These are phyloP conservation scores for Camelus bactrianus DNA, from an alignment of 2,113 vertebrate species.

Conservation along the genomic window DNA sequence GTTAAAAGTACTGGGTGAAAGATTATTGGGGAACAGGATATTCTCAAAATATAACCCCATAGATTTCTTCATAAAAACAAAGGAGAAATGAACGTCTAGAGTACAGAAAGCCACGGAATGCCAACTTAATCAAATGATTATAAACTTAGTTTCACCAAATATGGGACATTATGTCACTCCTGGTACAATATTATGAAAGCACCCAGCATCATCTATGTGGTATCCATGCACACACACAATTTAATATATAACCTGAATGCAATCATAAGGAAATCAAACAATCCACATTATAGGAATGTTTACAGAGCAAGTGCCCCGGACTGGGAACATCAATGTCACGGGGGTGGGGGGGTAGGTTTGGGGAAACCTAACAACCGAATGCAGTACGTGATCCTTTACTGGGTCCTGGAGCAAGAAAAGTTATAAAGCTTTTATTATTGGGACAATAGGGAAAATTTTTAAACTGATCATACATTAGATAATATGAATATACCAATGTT, in stretches of 20 bases:
- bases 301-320: background rate
- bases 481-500: background rate
- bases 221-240: background rate
- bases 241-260: background rate
- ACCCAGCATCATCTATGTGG: no score
- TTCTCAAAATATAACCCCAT: background rate
- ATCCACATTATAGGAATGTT: background rate
- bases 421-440: background rate
- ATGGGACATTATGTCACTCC: background rate
- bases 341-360: rapidly evolving
- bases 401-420: background rate
- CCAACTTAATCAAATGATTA: background rate
- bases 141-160: background rate
- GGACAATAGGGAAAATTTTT: background rate
- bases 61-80: background rate
- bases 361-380: background rate
- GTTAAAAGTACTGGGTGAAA: conserved; percentile 63
- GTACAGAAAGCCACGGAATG: background rate
- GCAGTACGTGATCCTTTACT: background rate
- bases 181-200: background rate
- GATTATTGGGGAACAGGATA: conserved; percentile 56
- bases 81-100: background rate
- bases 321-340: background rate
- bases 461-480: background rate
- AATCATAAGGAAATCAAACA: background rate